Conservation (phyloP, 1,140 invertebrate genomes). For the Phymastichus coffea region DNA sequence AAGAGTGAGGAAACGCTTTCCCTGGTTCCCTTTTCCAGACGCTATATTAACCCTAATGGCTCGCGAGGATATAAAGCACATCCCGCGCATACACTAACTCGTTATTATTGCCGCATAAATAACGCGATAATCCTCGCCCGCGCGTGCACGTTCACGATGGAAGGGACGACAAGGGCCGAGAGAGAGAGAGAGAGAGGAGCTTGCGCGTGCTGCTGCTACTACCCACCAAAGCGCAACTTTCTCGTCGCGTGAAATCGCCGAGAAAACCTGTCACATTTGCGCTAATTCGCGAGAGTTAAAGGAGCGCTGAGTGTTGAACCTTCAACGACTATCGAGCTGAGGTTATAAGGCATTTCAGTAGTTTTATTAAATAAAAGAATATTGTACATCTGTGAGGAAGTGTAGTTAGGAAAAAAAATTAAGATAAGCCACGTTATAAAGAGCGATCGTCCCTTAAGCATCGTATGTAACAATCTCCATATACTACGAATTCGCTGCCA, state of each 20-base stretch:
- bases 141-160: no score
- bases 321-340: no score
- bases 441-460: neutral
- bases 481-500: neutral
- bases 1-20: neutral
- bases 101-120: conserved; percentile 59
- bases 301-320: no score
- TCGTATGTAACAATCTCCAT: conserved; percentile 14
- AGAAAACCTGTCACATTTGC: neutral
- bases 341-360: no score
- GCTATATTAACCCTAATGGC: conserved; percentile 57
- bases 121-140: conserved; percentile 54
- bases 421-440: no score
- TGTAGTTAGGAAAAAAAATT: neutral
- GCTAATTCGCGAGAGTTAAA: neutral
- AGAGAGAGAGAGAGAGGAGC: conserved; percentile 24
- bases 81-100: conserved; percentile 55
- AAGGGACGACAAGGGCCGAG: conserved; percentile 33
- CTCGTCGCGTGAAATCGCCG: neutral
- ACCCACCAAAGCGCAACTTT: neutral
- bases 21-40: conserved; percentile 9
- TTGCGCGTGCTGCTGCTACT: conserved; percentile 8
- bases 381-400: neutral
- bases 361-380: no score
- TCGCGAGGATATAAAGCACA: conserved; percentile 56